Evolutionary conservation across 2,888 invertebrate genomes (phyloP).

Genomic region (Dasysyrphus albostriatus): DNA sequence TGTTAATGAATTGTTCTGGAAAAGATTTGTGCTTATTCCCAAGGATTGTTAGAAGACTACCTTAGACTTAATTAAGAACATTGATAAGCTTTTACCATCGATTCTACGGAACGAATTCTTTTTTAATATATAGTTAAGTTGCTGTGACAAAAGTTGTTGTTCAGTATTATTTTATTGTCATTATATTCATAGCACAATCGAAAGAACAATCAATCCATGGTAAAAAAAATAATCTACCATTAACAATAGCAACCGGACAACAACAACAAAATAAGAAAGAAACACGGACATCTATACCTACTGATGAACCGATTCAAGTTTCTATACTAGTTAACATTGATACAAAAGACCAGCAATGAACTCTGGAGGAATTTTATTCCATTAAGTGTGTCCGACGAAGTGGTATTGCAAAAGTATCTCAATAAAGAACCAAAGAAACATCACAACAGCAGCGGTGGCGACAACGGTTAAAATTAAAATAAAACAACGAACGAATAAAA

Average conservation of each 20-base stretch:
- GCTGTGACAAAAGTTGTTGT: not conserved
- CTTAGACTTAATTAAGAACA: too few species aligned
- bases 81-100: too few species aligned
- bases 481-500: constrained; percentile 28
- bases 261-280: not conserved
- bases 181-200: not conserved
- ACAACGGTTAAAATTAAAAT: constrained; percentile 60
- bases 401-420: constrained; percentile 48
- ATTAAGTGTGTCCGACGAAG: constrained; percentile 50
- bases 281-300: not conserved
- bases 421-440: constrained; percentile 44
- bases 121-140: too few species aligned
- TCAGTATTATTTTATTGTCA: not conserved
- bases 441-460: constrained; percentile 36
- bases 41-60: too few species aligned
- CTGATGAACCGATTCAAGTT: constrained; percentile 31
- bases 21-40: too few species aligned
- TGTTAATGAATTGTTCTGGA: too few species aligned
- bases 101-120: too few species aligned
- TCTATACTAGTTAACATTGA: constrained; percentile 44
- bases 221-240: constrained; percentile 27
- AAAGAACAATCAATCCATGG: constrained; percentile 15
- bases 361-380: constrained; percentile 44
- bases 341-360: constrained; percentile 48
- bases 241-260: constrained; percentile 21